Evolutionary conservation across 2,113 vertebrate genomes (phyloP), one percentile per base, ranked within the genome.

Genomic region (Pomatorhinus ruficollis): DNA sequence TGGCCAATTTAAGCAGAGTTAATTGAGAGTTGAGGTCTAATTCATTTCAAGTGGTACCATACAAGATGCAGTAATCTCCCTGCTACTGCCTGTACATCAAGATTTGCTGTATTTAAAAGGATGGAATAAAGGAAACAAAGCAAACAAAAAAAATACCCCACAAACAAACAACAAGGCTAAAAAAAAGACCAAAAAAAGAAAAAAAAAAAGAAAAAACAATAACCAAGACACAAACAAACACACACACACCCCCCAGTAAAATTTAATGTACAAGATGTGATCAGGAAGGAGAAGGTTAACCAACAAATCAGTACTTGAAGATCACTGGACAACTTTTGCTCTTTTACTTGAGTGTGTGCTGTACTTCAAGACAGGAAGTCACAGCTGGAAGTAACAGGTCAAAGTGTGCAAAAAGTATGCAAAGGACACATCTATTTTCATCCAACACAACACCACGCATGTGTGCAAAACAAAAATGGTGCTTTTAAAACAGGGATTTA

Each of bases 1-100:
- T 81, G 42, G 22, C 24, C 70, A 92, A 57, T 86, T 92, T 87
- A 94, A 86, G 37, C 40, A 56, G 5, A 95, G 42, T 71, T 93
- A 97, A 94, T 84, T 93, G 66, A 90, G 45, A 88, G 11, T 10
- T 60, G 70, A 82, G 59, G 33, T 63, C 72, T 91, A 89, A 93
- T 91, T 88, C 74, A 93, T 90, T 96, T 91, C 54, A 84, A 91
- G 44, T 53, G 50, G 23, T 44, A 39, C 22, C 57, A 21, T 12
- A 66, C 20, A 70, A 42, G 44, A 76, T 63, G 39, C 30, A 76
- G 28, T 75, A 47, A 56, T 86, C 22, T 90, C 37, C 39, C 59
- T 23, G 31, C 53, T 94, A 35, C 35, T 85, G 21, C 5, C 27
- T 69, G 27, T 54, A 77, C 23, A 30, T 61, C 20, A 45, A 40